These are phyloP conservation scores for Chascanopsetta lugubris DNA, from an alignment of 2,113 vertebrate genomes.

Conservation along the genomic window DNA sequence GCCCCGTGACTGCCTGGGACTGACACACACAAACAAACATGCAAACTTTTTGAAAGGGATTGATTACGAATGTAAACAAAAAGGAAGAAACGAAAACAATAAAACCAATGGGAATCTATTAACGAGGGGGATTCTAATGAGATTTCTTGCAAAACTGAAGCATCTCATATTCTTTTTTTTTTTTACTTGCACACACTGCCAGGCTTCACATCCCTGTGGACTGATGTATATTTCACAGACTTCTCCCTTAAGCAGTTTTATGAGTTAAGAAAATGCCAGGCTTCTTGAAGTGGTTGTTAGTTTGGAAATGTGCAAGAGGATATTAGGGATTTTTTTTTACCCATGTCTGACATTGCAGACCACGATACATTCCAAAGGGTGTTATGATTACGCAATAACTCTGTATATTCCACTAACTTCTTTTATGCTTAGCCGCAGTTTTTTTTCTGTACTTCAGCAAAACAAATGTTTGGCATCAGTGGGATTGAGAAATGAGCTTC, in stretches of 20 bases:
- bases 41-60: constrained; percentile 30
- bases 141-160: constrained; percentile 24
- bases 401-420: too few relatives aligned
- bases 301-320: constrained; percentile 4
- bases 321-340: not conserved
- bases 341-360: too few relatives aligned
- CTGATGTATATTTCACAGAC: constrained; percentile 20
- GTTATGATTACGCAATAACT: not conserved
- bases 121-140: not conserved
- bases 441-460: not conserved
- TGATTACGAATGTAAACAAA: too few relatives aligned
- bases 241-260: constrained; percentile 17
- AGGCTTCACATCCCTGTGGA: constrained; percentile 2
- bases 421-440: not conserved
- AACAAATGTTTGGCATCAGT: not conserved
- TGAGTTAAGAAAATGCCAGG: constrained; percentile 8
- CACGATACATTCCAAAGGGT: constrained; percentile 3
- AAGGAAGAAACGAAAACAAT: not conserved
- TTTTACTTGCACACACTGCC: constrained; percentile 14
- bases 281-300: constrained; percentile 1
- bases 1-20: constrained; percentile 93
- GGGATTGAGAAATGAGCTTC: not conserved
- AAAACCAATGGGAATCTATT: too few relatives aligned
- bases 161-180: constrained; percentile 22
- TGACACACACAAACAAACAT: constrained; percentile 67